Percentiles rank a stretch among this genome's conserved stretches.
Evolutionary conservation across 2,113 vertebrate genomes (phyloP).

Genomic region (Sula dactylatra): DNA sequence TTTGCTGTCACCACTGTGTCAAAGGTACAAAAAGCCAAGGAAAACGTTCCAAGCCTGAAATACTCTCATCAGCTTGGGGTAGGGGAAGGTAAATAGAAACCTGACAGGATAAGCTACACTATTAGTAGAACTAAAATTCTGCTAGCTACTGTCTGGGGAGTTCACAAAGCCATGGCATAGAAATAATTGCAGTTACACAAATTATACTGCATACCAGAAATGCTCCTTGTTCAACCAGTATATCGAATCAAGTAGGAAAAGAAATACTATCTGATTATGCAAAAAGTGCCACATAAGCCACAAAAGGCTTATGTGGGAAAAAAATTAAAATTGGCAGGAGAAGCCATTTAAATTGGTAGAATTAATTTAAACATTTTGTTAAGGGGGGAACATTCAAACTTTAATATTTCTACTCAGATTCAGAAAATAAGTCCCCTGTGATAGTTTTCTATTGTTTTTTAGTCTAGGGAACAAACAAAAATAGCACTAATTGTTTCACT

Average conservation of each 20-base stretch:
- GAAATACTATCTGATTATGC: neutral
- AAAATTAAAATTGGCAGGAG: neutral
- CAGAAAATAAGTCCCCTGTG: neutral
- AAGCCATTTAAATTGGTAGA: neutral
- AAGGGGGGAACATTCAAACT: neutral
- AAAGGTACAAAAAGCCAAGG: neutral
- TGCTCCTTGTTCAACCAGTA: neutral
- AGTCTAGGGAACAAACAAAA: neutral
- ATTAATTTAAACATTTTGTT: neutral
- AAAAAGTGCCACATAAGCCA: neutral
- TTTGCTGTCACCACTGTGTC: neutral
- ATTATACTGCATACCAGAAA: neutral
- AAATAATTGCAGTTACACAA: neutral
- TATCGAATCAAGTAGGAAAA: neutral
- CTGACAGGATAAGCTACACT: neutral
- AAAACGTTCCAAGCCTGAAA: neutral
- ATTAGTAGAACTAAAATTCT: neutral
- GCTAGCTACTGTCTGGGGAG: neutral
- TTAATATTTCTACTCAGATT: neutral
- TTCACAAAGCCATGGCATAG: neutral
- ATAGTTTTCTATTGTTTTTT: neutral
- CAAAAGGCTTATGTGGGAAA: neutral
- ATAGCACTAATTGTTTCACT: neutral
- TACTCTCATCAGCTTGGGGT: neutral
- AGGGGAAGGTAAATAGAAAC: neutral